These are phyloP conservation scores for Fulica atra DNA, from an alignment of 2,113 vertebrate species.

Conservation along the genomic window DNA sequence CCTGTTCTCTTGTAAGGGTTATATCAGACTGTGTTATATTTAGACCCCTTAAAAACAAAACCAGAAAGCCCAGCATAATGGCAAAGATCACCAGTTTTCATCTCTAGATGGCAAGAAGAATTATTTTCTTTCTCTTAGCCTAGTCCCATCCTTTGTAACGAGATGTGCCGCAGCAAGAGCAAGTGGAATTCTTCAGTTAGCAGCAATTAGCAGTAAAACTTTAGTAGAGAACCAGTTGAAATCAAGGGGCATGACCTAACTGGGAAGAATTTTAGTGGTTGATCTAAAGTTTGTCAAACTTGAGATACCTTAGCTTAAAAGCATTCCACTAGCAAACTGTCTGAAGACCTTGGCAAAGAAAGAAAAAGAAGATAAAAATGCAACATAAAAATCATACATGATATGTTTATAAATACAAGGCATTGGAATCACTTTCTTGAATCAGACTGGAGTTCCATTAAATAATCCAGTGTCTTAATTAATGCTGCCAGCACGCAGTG, in stretches of 20 bases:
- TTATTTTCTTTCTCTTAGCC: not conserved
- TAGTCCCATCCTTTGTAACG: not conserved
- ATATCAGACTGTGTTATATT: not conserved
- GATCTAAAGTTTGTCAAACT: constrained; percentile 32
- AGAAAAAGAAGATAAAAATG: not conserved
- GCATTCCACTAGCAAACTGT: not conserved
- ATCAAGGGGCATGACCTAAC: not conserved
- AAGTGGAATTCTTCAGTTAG: not conserved
- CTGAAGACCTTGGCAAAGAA: not conserved
- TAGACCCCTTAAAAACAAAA: not conserved
- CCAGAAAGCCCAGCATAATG: not conserved
- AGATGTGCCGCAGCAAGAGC: not conserved
- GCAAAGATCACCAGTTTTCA: not conserved
- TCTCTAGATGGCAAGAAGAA: not conserved
- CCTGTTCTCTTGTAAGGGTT: not conserved
- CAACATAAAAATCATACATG: not conserved
- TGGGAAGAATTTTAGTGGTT: not conserved
- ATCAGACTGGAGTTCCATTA: not conserved
- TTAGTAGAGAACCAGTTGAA: not conserved
- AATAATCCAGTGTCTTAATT: not conserved
- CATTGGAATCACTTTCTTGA: not conserved
- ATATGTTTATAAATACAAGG: not conserved
- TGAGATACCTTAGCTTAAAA: not conserved
- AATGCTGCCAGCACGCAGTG: not conserved
- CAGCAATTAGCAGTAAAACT: constrained; percentile 32